Percentiles rank a stretch among this genome's conserved stretches.
Evolutionary conservation across 2,888 invertebrate genomes (phyloP).

Genomic region (Chymomyza procnemis): DNA sequence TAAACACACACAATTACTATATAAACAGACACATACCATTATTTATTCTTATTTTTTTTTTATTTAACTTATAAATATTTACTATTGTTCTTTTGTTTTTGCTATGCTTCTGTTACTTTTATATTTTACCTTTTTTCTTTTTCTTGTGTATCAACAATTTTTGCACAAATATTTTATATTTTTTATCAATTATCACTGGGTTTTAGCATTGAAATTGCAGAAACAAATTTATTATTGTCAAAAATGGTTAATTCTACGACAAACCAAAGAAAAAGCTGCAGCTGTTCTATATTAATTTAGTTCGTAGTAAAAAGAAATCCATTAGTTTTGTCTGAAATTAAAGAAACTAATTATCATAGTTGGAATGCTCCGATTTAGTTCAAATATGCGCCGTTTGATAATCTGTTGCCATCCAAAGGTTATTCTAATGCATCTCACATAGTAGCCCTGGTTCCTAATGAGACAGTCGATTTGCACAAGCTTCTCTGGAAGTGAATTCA

Average conservation of each 20-base stretch:
- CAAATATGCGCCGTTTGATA: too few relatives aligned
- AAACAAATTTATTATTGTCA: not conserved
- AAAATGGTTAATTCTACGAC: not conserved
- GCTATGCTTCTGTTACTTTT: not conserved
- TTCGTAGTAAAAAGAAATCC: too few relatives aligned
- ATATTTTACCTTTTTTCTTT: not conserved
- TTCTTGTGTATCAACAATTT: not conserved
- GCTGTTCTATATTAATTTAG: too few relatives aligned
- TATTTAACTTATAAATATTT: constrained; percentile 17
- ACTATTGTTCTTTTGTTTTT: constrained; percentile 9
- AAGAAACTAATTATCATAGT: too few relatives aligned
- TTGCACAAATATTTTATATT: not conserved
- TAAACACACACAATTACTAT: not conserved
- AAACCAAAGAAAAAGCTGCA: not conserved
- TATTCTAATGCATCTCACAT: too few relatives aligned
- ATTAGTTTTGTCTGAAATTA: too few relatives aligned
- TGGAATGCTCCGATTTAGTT: too few relatives aligned
- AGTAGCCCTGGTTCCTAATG: too few relatives aligned
- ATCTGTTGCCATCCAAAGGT: too few relatives aligned
- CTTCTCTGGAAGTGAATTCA: too few relatives aligned
- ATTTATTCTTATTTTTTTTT: not conserved
- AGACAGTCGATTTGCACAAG: too few relatives aligned
- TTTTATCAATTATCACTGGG: not conserved
- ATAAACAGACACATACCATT: not conserved
- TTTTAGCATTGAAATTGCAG: not conserved